Base-by-base conservation (phyloP, 2,888 invertebrate species). In the Ashinkailepas kermadecensis region DNA sequence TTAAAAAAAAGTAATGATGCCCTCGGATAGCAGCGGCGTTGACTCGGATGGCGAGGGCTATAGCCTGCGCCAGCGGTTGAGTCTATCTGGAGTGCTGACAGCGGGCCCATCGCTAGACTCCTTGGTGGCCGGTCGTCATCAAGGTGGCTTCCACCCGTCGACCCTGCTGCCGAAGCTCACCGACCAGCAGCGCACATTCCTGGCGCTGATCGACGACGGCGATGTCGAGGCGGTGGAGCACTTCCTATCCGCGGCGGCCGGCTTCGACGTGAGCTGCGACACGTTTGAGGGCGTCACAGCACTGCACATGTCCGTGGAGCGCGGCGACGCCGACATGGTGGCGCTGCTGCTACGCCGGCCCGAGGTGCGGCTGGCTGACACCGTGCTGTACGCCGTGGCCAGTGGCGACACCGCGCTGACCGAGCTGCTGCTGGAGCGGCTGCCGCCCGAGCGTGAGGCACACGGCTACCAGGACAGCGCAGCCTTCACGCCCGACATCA, bases 181-280 rank as follows among this genome's bases (percentile, higher is more conserved):
- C 88, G 87, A 92, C 89, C 86, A 93, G 91, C 85, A 91, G 91
- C 88, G 93, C 93, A 86, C 89, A 88, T 84, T 89, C 89, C 90
- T 90, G 87, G 79, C 57, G 15, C 58, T 79, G 79, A 25, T 79
- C 79, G 58, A 18, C 25, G 58, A 79, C 79, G 58, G 58, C 58
- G 79, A 79, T 25, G n/a, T n/a, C 58, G 79, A 79, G 13, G 79
- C 79, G 12, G 79, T 79, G 13, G 58, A 59, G 23, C 58, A 25
- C 23, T 79, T 79, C 58, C 57, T 79, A 15, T 58, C 58, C 23
- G 7, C 23, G 7, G 25, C 23, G 25, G 58, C 79, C n/a, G 58
- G 58, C 18, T 25, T 79, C 58, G 79, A 79, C 79, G 18, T 58
- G 21, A 58, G 23, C 79, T 58, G 79, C 58, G 58, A 23, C 23